Conservation (phyloP, 2,797 vertebrate species). For the Catostomus latipinnis region DNA sequence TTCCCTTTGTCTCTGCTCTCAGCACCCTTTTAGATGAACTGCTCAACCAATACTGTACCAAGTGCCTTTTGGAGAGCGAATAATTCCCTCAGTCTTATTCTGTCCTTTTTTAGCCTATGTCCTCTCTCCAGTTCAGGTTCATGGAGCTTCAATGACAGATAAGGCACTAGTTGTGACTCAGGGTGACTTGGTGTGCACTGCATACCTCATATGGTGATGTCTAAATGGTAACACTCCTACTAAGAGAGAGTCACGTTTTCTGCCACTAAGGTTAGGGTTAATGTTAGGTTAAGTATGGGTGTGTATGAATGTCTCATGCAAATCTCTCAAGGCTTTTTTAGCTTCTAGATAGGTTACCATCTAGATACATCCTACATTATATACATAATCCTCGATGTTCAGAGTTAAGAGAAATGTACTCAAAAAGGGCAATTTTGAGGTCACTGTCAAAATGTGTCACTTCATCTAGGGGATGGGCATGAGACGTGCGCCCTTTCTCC, state of each 20-base stretch:
- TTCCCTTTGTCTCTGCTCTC: conserved; percentile 65
- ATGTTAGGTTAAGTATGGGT: too few species aligned
- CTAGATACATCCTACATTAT: too few species aligned
- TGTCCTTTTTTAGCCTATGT: conserved; percentile 51
- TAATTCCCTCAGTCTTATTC: conserved; percentile 31
- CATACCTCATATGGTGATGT: conserved; percentile 38
- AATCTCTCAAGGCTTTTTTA: too few species aligned
- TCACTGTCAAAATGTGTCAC: conserved; percentile 58
- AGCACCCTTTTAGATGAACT: conserved; percentile 69
- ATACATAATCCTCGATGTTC: neutral
- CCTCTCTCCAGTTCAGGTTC: conserved; percentile 59
- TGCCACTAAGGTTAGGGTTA: too few species aligned
- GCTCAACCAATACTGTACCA: conserved; percentile 59
- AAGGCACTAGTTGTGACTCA: conserved; percentile 66
- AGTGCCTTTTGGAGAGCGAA: conserved; percentile 63
- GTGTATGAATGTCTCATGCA: too few species aligned
- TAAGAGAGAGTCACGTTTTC: too few species aligned
- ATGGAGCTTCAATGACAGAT: conserved; percentile 63
- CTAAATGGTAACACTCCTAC: too few species aligned
- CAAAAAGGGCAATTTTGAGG: conserved; percentile 32
- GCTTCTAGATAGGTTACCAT: too few species aligned
- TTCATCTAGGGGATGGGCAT: conserved; percentile 39
- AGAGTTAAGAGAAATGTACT: neutral
- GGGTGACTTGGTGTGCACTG: conserved; percentile 57
- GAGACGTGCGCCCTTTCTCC: conserved; percentile 14